Evolutionary conservation across 2,113 vertebrate genomes (phyloP).

Genomic region (Tachuris rubrigastra): DNA sequence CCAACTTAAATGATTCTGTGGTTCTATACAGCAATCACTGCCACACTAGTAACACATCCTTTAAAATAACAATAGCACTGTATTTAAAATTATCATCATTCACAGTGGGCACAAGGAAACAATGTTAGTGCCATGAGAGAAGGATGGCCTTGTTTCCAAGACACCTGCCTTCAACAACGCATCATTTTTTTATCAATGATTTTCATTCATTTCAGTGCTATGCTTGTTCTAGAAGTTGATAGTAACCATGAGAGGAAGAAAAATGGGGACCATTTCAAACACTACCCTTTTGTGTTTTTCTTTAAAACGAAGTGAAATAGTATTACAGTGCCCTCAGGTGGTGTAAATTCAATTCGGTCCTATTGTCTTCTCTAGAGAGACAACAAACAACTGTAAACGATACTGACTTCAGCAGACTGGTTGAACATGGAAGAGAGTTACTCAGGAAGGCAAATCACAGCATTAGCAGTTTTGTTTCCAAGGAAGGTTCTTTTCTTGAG

Average conservation of each 20-base stretch:
- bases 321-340: constrained; percentile 58
- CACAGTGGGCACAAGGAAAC: not conserved
- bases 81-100: not conserved
- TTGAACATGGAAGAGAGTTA: not conserved
- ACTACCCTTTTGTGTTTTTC: not conserved
- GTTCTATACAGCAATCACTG: not conserved
- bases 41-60: not conserved
- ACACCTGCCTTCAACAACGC: not conserved
- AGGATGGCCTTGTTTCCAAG: not conserved
- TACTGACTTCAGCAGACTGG: not conserved
- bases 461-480: not conserved
- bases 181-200: not conserved
- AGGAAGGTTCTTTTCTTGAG: not conserved
- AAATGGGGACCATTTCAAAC: not conserved
- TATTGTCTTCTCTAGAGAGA: not conserved
- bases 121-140: not conserved
- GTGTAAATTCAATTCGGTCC: not conserved
- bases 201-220: not conserved
- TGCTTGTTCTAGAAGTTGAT: not conserved
- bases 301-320: not conserved
- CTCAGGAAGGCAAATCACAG: not conserved
- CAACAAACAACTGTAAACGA: not conserved
- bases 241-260: not conserved
- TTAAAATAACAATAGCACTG: not conserved
- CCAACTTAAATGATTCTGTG: not conserved